Conservation (phyloP, 92 coral and sea anemone genomes). For the Parazoanthus atlanticus region DNA sequence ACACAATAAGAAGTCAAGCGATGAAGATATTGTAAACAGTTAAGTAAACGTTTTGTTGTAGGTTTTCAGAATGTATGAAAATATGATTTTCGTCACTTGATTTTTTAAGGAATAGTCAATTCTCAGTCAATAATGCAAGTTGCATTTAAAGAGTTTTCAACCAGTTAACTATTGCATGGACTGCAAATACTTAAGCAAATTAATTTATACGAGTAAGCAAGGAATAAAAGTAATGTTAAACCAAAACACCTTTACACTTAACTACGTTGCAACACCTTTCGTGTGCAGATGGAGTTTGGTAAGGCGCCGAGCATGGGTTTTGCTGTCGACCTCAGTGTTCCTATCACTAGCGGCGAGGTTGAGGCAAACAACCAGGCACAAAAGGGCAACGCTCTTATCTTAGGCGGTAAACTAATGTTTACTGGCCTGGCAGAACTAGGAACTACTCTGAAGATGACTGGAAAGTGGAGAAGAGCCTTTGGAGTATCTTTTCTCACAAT, state of each 20-base stretch:
- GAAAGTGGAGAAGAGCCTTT: slow-evolving; percentile 77
- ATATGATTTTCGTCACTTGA: too few species aligned
- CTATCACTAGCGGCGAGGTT: slow-evolving; percentile 65
- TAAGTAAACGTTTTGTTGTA: too few species aligned
- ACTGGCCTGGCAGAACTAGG: slow-evolving; percentile 76
- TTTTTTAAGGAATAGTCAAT: too few species aligned
- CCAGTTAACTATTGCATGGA: not conserved
- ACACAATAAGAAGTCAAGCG: too few species aligned
- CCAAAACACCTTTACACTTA: not conserved
- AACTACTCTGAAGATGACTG: slow-evolving; percentile 73
- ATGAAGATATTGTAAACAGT: too few species aligned
- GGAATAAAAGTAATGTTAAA: too few species aligned
- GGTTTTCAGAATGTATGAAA: too few species aligned
- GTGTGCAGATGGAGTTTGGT: slow-evolving; percentile 35
- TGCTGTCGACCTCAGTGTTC: slow-evolving; percentile 72
- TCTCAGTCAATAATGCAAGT: too few species aligned
- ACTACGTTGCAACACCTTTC: not conserved
- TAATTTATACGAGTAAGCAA: not conserved
- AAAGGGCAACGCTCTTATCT: slow-evolving; percentile 53
- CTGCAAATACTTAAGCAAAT: not conserved
- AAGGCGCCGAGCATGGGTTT: slow-evolving; percentile 64
- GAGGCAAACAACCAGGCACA: slow-evolving; percentile 49
- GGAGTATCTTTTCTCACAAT: slow-evolving; percentile 68
- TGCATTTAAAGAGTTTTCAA: too few species aligned
- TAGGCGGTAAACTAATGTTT: slow-evolving; percentile 69